Base-by-base conservation (phyloP, 2,113 vertebrate species). In the Poeciliopsis occidentalis region DNA sequence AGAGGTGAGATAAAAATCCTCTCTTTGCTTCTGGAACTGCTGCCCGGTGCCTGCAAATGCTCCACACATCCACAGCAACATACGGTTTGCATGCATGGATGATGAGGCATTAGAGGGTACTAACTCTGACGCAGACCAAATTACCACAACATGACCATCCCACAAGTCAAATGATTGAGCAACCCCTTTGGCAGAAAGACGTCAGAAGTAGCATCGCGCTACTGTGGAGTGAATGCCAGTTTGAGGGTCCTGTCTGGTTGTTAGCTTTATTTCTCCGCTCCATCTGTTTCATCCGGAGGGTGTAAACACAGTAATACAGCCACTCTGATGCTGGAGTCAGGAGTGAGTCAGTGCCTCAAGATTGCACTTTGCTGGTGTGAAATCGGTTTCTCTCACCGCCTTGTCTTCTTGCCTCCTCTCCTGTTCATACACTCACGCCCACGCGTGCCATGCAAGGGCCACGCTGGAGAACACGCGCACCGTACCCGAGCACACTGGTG, bases 341-440 rank as follows among this genome's bases (percentile, higher is more conserved):
- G 51, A 85, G 76, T 84, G 82, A 88, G 75, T 87, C 89, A 75
- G 41, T 78, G 84, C 82, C 72, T 81, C 41, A n/a, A 83, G 71
- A 86, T 87, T 79, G 71, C 83, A 86, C 83, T 76, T 67, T 81
- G 79, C 71, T 89, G 83, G 75, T 80, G 82, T 76, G 80, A 91
- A 86, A 89, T 74, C 87, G 47, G 75, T 85, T 17, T 64, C 41
- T 67, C 66, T 74, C 63, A 24, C 30, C 69, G 64, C 69, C 71
- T 44, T 51, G 67, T 67, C 82, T 71, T 69, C 67, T 29, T 80
- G 15, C 60, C 60, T 29, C 60, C 64, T 73, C 60, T 31, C n/a
- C 29, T 22, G 13, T 44, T 63, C 41, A 17, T 19, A 29, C 60
- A 63, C 75, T 34, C 0, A 66, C 69, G 57, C 81, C 6, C 70